A percentile compares a stretch with the other conserved stretches of the same genome.
These are phyloP conservation scores for Leptopilina syphax DNA, from an alignment of 2,888 invertebrate genomes.

Conservation along the genomic window DNA sequence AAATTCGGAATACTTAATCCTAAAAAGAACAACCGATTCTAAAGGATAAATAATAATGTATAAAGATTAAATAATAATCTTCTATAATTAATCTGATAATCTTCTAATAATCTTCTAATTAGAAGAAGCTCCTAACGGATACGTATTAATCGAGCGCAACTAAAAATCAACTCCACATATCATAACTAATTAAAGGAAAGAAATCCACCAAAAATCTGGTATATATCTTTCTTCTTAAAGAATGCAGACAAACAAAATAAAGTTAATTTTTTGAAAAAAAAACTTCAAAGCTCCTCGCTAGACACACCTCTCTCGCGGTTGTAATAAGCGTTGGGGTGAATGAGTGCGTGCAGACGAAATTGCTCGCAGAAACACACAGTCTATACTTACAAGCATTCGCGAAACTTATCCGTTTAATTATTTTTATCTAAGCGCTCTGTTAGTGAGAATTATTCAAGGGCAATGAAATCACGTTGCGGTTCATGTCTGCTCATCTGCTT, in stretches of 20 bases:
- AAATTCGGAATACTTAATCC: too few relatives aligned
- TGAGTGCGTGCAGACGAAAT: constrained; percentile 49
- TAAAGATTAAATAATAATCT: too few relatives aligned
- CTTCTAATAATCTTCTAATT: too few relatives aligned
- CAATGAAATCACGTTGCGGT: constrained; percentile 67
- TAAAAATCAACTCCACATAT: too few relatives aligned
- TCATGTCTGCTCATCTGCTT: constrained; percentile 34
- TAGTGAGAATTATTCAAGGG: constrained; percentile 71
- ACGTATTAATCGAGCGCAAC: too few relatives aligned
- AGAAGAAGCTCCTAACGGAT: too few relatives aligned
- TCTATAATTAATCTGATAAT: too few relatives aligned
- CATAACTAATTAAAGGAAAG: too few relatives aligned
- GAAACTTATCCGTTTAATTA: constrained; percentile 71
- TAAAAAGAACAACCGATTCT: too few relatives aligned
- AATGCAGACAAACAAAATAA: constrained; percentile 69
- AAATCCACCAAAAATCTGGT: too few relatives aligned
- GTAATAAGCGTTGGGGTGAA: constrained; percentile 15
- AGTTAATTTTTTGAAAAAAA: too few relatives aligned
- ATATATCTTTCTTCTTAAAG: constrained; percentile 53
- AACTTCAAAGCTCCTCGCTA: constrained; percentile 67
- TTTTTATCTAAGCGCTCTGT: constrained; percentile 72
- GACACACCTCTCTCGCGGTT: constrained; percentile 40
- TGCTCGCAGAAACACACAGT: constrained; percentile 42
- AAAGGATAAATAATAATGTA: too few relatives aligned
- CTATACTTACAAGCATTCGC: constrained; percentile 57